phyloP scores from a whole-genome alignment of 2,797 vertebrate genomes.

The Cyprinodon diabolis region DNA sequence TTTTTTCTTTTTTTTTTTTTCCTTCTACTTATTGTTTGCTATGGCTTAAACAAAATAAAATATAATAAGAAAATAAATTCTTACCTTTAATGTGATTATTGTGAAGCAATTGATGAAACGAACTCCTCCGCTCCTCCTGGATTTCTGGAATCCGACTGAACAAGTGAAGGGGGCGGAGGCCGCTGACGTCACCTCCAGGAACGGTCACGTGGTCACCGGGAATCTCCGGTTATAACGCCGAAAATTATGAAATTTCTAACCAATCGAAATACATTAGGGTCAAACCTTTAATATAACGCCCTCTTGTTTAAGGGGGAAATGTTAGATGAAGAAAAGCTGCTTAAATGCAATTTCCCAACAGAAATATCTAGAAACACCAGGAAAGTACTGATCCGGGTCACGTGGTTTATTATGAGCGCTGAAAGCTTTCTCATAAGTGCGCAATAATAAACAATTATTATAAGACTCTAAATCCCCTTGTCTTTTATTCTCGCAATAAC shows the following conservation, averaged over 20 bases:
- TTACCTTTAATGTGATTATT: slow-evolving; percentile 42
- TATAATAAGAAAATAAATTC: rapidly evolving
- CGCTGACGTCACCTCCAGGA: slow-evolving; percentile 39
- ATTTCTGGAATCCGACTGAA: slow-evolving; percentile 6
- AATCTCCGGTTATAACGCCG: slow-evolving; percentile 24
- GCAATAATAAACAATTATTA: no score
- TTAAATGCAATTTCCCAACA: background rate
- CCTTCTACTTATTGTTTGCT: no score
- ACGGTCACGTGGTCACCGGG: slow-evolving; percentile 50
- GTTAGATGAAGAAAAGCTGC: background rate
- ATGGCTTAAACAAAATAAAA: no score
- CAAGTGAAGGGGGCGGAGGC: slow-evolving; percentile 9
- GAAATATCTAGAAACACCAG: slow-evolving; percentile 13
- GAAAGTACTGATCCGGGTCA: slow-evolving; percentile 8
- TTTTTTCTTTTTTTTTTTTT: background rate
- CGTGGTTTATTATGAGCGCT: slow-evolving; percentile 14
- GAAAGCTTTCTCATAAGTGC: no score
- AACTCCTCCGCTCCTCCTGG: slow-evolving; percentile 13
- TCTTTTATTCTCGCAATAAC: no score
- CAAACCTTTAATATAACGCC: background rate
- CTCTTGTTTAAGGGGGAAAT: background rate
- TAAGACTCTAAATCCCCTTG: no score
- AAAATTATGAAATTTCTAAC: background rate
- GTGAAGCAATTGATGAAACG: background rate
- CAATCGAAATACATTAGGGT: background rate